Evolutionary conservation across 2,113 vertebrate species (phyloP).

Genomic region (Corapipo altera): DNA sequence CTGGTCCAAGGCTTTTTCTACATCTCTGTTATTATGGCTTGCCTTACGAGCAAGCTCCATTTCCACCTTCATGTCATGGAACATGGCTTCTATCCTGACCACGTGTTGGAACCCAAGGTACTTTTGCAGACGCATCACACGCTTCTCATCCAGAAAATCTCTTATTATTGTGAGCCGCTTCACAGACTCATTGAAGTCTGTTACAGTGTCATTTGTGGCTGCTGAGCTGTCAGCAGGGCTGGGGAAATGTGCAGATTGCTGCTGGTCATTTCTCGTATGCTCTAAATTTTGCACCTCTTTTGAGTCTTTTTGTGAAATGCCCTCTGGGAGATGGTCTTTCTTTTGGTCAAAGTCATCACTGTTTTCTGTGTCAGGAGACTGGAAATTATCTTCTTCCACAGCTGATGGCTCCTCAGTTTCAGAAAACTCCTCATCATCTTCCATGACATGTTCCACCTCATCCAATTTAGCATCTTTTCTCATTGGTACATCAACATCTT

Average conservation of each 20-base stretch:
- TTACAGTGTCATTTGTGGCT: background rate
- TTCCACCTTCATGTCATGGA: slow-evolving; percentile 82
- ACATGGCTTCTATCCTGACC: slow-evolving; percentile 82
- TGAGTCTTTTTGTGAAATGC: background rate
- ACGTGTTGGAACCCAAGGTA: slow-evolving; percentile 79
- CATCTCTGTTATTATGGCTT: slow-evolving; percentile 57
- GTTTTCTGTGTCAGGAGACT: background rate
- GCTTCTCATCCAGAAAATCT: slow-evolving; percentile 79
- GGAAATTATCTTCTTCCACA: background rate
- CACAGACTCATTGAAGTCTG: slow-evolving; percentile 70
- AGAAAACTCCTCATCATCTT: background rate
- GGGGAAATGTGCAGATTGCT: background rate
- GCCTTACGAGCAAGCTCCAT: slow-evolving; percentile 72
- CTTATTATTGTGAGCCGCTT: slow-evolving; percentile 76
- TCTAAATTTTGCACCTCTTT: background rate
- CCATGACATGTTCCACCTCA: background rate
- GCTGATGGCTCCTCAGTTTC: background rate
- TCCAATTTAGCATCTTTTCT: background rate
- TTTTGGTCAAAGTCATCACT: background rate
- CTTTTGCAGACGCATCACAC: slow-evolving; percentile 73
- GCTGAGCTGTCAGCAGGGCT: background rate
- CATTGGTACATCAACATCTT: background rate
- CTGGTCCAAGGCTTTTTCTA: slow-evolving; percentile 80
- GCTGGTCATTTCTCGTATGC: background rate
- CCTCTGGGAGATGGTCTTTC: background rate